These are phyloP conservation scores for Stegophylla sp. DNA, from an alignment of 2,888 invertebrate species.

Conservation along the genomic window DNA sequence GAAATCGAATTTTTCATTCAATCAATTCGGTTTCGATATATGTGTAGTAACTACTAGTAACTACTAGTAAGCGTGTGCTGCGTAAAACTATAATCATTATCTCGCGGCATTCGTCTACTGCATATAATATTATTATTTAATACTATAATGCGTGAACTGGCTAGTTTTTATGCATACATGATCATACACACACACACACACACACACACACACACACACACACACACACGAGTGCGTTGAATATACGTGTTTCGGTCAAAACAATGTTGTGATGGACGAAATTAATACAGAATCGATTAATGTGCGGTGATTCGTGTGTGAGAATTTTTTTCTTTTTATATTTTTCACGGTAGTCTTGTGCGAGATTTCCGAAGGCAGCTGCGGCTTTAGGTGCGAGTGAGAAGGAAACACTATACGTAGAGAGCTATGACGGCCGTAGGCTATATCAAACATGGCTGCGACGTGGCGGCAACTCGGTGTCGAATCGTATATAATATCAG, in stretches of 20 bases:
- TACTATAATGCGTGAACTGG: no score
- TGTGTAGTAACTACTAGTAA: no score
- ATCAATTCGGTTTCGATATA: no score
- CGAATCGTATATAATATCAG: no score
- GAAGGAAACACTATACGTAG: no score
- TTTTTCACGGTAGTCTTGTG: neutral
- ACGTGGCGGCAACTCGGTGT: neutral
- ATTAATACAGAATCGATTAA: slow-evolving; percentile 9
- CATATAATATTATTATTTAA: no score
- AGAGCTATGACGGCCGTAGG: slow-evolving; percentile 16
- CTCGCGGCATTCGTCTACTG: no score
- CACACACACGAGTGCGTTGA: neutral
- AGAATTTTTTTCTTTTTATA: neutral
- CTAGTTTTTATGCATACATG: no score
- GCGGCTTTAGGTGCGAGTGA: neutral
- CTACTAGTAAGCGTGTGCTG: no score
- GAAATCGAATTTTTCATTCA: no score
- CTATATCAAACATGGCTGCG: slow-evolving; percentile 48
- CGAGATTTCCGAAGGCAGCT: slow-evolving; percentile 25
- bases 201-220: neutral
- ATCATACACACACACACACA: no score
- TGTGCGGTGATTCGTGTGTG: neutral
- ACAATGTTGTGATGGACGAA: neutral
- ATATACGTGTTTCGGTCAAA: neutral
- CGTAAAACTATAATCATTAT: no score